Evolutionary conservation across 2,113 vertebrate genomes (phyloP).

Genomic region (Potamarius usumacintae): DNA sequence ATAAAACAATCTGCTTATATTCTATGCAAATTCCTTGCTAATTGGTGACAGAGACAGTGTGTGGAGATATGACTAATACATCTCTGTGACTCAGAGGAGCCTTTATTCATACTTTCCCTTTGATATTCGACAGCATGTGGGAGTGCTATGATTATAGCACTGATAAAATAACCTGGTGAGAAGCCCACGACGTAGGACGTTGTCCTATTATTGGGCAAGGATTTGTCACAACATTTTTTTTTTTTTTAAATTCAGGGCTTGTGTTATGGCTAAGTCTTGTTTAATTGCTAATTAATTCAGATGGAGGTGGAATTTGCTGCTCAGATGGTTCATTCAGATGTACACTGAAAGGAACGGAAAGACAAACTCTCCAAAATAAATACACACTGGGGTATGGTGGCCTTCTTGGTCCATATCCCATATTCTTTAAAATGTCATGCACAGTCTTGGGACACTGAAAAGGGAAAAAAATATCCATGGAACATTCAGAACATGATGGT

Average conservation of each 20-base stretch:
- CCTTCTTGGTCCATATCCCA: constrained; percentile 9
- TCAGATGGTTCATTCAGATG: neutral
- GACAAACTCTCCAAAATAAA: neutral
- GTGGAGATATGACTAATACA: constrained; percentile 40
- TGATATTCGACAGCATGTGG: constrained; percentile 37
- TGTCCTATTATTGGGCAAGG: constrained; percentile 22
- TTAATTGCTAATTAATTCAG: neutral
- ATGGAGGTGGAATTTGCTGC: constrained; percentile 13
- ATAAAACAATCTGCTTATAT: constrained; percentile 34
- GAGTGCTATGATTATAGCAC: constrained; percentile 17
- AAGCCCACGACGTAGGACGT: neutral
- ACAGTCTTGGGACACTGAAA: constrained; percentile 24
- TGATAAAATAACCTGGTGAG: constrained; percentile 28
- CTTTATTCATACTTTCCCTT: constrained; percentile 27
- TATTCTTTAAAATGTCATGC: constrained; percentile 46
- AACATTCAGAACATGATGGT: constrained; percentile 45
- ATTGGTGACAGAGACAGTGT: constrained; percentile 20
- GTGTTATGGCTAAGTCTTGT: neutral
- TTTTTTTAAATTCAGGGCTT: neutral
- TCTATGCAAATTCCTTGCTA: constrained; percentile 41
- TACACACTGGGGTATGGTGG: neutral
- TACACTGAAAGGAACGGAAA: neutral
- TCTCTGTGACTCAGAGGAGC: constrained; percentile 8
- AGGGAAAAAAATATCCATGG: constrained; percentile 40
- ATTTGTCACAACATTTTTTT: neutral